Percentiles rank a stretch among this genome's conserved stretches.
phyloP scores from a whole-genome alignment of 1,140 invertebrate genomes.

The Hylaeus volcanicus region DNA sequence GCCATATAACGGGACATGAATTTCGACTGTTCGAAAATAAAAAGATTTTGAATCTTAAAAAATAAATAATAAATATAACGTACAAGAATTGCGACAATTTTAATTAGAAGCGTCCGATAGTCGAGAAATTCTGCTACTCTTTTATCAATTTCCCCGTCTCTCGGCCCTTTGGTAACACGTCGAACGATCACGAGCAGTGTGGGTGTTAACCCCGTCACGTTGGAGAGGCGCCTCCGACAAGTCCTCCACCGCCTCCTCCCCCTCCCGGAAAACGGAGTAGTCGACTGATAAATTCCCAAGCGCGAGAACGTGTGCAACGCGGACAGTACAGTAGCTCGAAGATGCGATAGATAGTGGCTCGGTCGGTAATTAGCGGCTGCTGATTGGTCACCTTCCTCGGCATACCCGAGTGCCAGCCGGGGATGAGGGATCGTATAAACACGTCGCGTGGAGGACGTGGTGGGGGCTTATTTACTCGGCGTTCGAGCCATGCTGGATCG shows the following conservation, averaged over 20 bases:
- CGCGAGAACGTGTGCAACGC: not conserved
- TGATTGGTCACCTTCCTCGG: conserved; percentile 71
- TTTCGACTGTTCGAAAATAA: too few species aligned
- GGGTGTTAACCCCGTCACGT: not conserved
- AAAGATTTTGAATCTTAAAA: too few species aligned
- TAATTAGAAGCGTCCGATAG: too few species aligned
- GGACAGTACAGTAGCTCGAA: conserved; percentile 15
- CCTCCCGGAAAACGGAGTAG: not conserved
- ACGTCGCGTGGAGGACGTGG: conserved; percentile 23
- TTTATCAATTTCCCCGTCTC: too few species aligned
- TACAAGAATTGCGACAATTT: too few species aligned
- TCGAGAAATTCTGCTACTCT: too few species aligned
- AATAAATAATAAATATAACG: too few species aligned
- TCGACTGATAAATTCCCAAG: conserved; percentile 1
- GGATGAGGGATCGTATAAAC: conserved; percentile 26
- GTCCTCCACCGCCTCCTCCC: not conserved
- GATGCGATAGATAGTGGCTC: conserved; percentile 30
- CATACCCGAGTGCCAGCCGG: conserved; percentile 19
- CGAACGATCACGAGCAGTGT: not conserved
- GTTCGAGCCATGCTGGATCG: conserved; percentile 42
- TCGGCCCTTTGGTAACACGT: too few species aligned
- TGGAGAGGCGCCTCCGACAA: not conserved
- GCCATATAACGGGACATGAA: too few species aligned
- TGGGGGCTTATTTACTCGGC: conserved; percentile 70
- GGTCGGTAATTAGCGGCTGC: conserved; percentile 66